Evolutionary conservation across 1,140 invertebrate species (phyloP).

Genomic region (Oppia nitens): DNA sequence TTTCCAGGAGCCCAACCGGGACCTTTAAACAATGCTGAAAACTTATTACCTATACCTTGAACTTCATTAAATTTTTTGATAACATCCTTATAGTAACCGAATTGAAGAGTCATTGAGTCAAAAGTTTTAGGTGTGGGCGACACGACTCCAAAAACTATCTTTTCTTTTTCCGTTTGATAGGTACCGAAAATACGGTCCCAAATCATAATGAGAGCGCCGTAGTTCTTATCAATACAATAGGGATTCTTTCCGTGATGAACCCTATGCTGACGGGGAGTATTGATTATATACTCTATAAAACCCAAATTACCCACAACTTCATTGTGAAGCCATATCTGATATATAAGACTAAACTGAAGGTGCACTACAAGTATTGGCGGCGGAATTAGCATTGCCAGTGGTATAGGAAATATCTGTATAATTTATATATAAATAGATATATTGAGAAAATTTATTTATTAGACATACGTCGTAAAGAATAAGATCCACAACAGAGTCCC

Average conservation of each 20-base stretch:
- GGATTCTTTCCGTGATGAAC: slow-evolving; percentile 54
- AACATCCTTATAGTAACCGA: slow-evolving; percentile 8
- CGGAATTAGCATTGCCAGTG: slow-evolving; percentile 58
- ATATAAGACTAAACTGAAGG: slow-evolving; percentile 66
- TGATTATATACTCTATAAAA: slow-evolving; percentile 62
- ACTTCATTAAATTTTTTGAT: slow-evolving; percentile 15
- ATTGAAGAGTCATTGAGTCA: slow-evolving; percentile 44
- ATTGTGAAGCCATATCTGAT: slow-evolving; percentile 84
- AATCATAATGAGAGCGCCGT: slow-evolving; percentile 41
- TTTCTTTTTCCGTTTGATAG: slow-evolving; percentile 34
- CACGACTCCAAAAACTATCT: slow-evolving; percentile 58
- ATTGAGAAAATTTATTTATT: neutral
- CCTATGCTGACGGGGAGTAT: slow-evolving; percentile 70
- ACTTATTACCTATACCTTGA: slow-evolving; percentile 5
- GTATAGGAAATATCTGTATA: slow-evolving; percentile 61
- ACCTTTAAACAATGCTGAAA: slow-evolving; percentile 18
- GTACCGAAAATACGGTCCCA: slow-evolving; percentile 39
- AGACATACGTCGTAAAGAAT: slow-evolving; percentile 59
- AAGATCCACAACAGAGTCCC: slow-evolving; percentile 60
- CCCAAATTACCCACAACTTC: slow-evolving; percentile 55
- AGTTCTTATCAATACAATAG: slow-evolving; percentile 47
- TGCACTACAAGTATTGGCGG: slow-evolving; percentile 66
- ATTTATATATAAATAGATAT: neutral
- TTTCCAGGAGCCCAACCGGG: slow-evolving; percentile 17
- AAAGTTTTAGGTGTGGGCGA: slow-evolving; percentile 59